Evolutionary conservation across 2,113 vertebrate species (phyloP), one percentile per base, ranked within the genome.

Genomic region (Eublepharis macularius): DNA sequence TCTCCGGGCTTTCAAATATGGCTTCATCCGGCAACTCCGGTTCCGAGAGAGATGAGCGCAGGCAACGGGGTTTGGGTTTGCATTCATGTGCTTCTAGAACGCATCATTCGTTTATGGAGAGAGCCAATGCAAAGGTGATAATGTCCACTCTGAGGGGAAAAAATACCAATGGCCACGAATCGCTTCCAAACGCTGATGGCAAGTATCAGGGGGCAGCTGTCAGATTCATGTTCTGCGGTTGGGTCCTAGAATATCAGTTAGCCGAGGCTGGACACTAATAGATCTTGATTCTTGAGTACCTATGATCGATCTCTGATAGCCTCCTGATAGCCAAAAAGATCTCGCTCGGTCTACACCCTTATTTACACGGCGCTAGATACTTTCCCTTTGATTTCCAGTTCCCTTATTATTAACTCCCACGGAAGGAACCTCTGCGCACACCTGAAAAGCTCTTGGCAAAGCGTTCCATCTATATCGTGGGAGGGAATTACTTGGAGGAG

Each of bases 341-440:
- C n/a, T n/a, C 54, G 14, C 43, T 9, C 57, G 36, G 16, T 66
- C 65, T 81, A 6, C 43, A 1, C n/a, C 1, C 13, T 29, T 63
- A 79, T 72, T 9, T 36, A 39, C 11, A n/a, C 60, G 60, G 29
- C 43, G 41, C 19, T 7, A 70, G 63, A 84, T 6, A 29, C 43
- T 29, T 73, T 65, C 41, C 3, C 3, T 49, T 73, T 34, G 39
- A 45, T 63, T 80, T 47, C 51, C 51, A 39, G 21, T 39, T 34
- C 19, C 19, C n/a, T 54, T 41, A 32, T 49, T 39, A 81, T 51
- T 49, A 13, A 14, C 41, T 45, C 24, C 10, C 6, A 29, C 11
- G 0, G 9, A 41, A 11, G 9, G 24, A 1, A 16, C 39, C 51
- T 6, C 21, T 4, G 6, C 0, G 24, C 3, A 8, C 68, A 7